Base-by-base conservation (phyloP, 2,113 vertebrate species). In the Pituophis catenifer region DNA sequence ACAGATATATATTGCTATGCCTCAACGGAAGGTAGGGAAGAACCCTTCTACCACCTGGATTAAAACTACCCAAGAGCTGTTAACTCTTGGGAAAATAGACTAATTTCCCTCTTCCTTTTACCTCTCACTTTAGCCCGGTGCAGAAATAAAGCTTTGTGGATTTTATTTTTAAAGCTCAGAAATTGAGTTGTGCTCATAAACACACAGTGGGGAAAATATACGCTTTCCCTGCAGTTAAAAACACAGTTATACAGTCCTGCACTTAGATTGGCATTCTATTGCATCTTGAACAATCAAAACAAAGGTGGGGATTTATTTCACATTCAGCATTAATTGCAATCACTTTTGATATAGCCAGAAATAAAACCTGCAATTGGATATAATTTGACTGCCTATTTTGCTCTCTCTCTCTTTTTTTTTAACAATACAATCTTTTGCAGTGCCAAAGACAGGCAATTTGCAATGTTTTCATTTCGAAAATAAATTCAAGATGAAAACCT, bases 261-360 rank as follows among this genome's bases (percentile, higher is more conserved):
- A 8, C 88, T 91, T 13, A 53, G 54, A 93, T 92, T 52, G 0
- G 90, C 0, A 0, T 94, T 94, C 15, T 52, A 57, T 3, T 62
- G 57, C 58, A 50, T 62, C 44, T 29, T 91, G 58, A 90, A 91
- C 0, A 0, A 1, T 91, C 86, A 89, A 58, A 94, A 95, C 94
- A 94, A 0, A 23, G 90, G 50, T 86, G 94, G 93, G 95, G 94
- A 96, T 94, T 70, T 95, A 94, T 95, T 96, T 95, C 89, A 95
- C 94, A 95, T 93, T 95, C 89, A 92, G 91, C 96, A 94, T 93
- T 92, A 95, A 96, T 95, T 95, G 94, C 93, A 89, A 93, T 92
- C 91, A 94, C 89, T 91, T 91, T 95, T 85, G 93, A 90, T 89
- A 93, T 88, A 7, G 85, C 62, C 55, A 94, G 86, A 94, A 93